Evolutionary conservation across 2,797 vertebrate genomes (phyloP).

Genomic region (Poeciliopsis presidionis): DNA sequence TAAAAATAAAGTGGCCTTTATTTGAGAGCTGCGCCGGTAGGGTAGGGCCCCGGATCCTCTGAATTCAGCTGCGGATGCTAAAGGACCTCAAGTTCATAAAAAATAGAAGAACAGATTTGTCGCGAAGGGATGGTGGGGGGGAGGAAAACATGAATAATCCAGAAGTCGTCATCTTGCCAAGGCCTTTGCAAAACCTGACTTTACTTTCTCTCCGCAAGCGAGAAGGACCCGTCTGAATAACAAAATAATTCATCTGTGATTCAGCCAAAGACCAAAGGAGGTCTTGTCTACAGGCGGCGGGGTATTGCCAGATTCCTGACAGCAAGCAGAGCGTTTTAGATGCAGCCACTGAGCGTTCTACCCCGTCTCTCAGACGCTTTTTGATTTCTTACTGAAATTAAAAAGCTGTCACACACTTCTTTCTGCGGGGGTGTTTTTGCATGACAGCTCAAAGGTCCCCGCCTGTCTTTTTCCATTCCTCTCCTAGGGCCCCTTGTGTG

Average conservation of each 20-base stretch:
- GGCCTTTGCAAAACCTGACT: constrained; percentile 48
- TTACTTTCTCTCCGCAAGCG: constrained; percentile 43
- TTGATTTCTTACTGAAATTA: constrained; percentile 60
- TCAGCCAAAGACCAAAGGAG: constrained; percentile 61
- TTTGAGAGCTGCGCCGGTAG: constrained; percentile 54
- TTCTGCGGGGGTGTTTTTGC: constrained; percentile 24
- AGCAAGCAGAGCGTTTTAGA: constrained; percentile 52
- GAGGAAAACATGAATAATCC: constrained; percentile 71
- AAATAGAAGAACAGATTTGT: constrained; percentile 62
- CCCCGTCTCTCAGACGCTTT: constrained; percentile 30
- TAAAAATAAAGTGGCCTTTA: constrained; percentile 69
- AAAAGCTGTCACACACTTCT: constrained; percentile 51
- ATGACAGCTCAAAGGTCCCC: constrained; percentile 15
- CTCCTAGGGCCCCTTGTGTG: constrained; percentile 43
- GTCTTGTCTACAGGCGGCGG: constrained; percentile 56
- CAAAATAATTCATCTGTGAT: constrained; percentile 66
- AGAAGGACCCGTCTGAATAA: constrained; percentile 56
- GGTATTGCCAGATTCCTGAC: constrained; percentile 65
- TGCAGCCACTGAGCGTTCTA: constrained; percentile 26
- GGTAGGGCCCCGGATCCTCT: constrained; percentile 14
- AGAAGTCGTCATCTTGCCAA: constrained; percentile 58
- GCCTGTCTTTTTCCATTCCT: constrained; percentile 20
- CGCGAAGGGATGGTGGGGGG: constrained; percentile 29
- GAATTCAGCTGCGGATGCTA: constrained; percentile 27
- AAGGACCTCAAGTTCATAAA: constrained; percentile 44